Base-by-base conservation (phyloP, 2,888 invertebrate genomes). In the Lithophane ornitopus region DNA sequence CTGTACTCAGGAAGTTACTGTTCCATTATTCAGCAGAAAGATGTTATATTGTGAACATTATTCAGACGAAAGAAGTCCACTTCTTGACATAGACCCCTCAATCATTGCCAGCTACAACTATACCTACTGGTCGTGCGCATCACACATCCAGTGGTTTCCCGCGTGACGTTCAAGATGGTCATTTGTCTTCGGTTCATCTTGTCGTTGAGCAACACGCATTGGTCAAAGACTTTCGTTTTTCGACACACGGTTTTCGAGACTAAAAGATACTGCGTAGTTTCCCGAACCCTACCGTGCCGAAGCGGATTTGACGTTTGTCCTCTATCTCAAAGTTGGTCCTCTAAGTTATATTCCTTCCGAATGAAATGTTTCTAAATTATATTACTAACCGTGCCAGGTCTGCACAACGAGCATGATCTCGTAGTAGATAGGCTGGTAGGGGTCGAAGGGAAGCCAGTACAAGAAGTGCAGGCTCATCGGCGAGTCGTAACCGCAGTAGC, bases 361-460 rank as follows among this genome's bases (percentile, higher is more conserved):
- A 66, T 22, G 3, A 9, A 34, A 9, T 14, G 28, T 22, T 49
- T 22, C 49, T 1, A 16, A 52, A 54, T 52, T n/a, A 69, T 56
- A 7, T 28, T 26, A 71, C 87, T 88, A 58, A 92, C 92, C 89
- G 41, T 91, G 90, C 89, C 89, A 91, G 19, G 87, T 85, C 74
- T 92, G 91, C 11, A 88, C 2, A 1, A 85, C 39, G 26, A 92
- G 78, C 59, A 84, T 74, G 52, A 90, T 54, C 74, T 91, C 92
- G 54, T 85, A 91, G 46, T 80, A 76, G 2, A 75, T 79, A 0
- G 87, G 86, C 70, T 88, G 86, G 58, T 77, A 86, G 0, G 87
- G 84, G 61, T 92, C 86, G 67, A 89, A 92, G 0, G 92, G 92
- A 39, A 90, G 62, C 92, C 91, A 92, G 85, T 89, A 92, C 65